phyloP scores from a whole-genome alignment of 2,888 invertebrate species.

The Acleris sparsana region DNA sequence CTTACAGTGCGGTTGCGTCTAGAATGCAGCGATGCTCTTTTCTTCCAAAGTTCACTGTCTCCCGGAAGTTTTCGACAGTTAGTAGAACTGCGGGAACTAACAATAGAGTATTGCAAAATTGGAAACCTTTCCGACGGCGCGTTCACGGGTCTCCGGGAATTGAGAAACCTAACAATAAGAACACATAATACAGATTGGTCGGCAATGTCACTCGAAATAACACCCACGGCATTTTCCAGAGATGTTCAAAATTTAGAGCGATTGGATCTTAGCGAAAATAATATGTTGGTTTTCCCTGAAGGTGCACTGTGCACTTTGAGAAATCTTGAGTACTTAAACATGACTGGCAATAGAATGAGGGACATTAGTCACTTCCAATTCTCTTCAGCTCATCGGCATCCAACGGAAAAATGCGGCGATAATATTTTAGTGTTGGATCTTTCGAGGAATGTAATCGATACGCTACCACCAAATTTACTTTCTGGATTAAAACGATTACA shows the following conservation, averaged over 20 bases:
- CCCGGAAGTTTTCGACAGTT: constrained; percentile 90
- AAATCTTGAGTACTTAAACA: constrained; percentile 89
- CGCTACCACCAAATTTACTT: constrained; percentile 88
- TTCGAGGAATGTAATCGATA: constrained; percentile 90
- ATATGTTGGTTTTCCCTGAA: constrained; percentile 91
- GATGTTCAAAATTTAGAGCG: constrained; percentile 89
- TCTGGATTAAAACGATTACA: constrained; percentile 88
- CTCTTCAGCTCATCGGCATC: constrained; percentile 81
- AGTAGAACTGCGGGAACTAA: constrained; percentile 89
- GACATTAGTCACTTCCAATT: constrained; percentile 90
- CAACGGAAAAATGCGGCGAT: constrained; percentile 87
- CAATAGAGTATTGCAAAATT: constrained; percentile 92
- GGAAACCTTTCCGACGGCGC: constrained; percentile 91
- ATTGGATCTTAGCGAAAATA: constrained; percentile 90
- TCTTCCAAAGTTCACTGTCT: constrained; percentile 90
- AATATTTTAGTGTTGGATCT: constrained; percentile 88
- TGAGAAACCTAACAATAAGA: constrained; percentile 90
- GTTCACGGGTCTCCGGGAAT: constrained; percentile 90
- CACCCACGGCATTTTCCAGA: constrained; percentile 88
- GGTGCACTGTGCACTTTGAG: constrained; percentile 90
- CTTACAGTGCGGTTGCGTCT: constrained; percentile 89
- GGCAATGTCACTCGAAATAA: constrained; percentile 90
- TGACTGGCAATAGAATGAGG: constrained; percentile 90
- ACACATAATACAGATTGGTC: constrained; percentile 94
- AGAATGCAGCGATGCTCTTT: constrained; percentile 91